Base-by-base conservation (phyloP, 2,888 invertebrate species). In the Zeuzera pyrina region DNA sequence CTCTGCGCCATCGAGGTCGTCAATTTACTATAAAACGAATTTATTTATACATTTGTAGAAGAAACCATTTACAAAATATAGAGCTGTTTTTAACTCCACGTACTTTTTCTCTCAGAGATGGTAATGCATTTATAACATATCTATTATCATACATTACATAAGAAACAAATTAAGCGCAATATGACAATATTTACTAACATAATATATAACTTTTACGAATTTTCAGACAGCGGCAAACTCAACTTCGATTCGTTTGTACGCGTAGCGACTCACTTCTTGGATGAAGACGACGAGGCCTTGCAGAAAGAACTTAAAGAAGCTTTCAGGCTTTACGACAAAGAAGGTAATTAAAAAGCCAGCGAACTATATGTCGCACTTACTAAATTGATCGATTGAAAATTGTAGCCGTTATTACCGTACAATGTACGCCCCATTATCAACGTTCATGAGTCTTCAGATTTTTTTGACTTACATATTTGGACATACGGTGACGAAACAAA, bases 261-360 rank as follows among this genome's bases (percentile, higher is more conserved):
- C 12, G 89, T 94, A 27, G 92, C 93, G 7, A 86, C 87, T 30
- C 90, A 91, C 53, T 95, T 94, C 69, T 77, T 94, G 46, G 92
- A 91, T 50, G 93, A 93, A 64, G 94, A 94, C 50, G 91, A 91
- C 45, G 94, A 94, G 54, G 91, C 91, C 4, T 70, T 93, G 46
- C 94, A 95, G 66, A 91, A 93, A 50, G 95, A 95, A 74, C 85
- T 95, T 12, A 91, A 94, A 59, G 94, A 94, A 72, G 94, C 94
- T 28, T 95, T 95, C 83, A 87, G 94, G 56, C 88, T 95, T 12
- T 92, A 95, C 57, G 95, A 95, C 67, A 95, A 94, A 79, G 92
- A 92, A 74, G 91, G 90, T 88, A 57, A 59, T 47, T n/a, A n/a
- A n/a, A n/a, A n/a, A n/a, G n/a, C n/a, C n/a, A 12, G 12, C 21